Evolutionary conservation across 2,113 vertebrate species (phyloP), one percentile per base, ranked within the genome.

Genomic region (Tragelaphus strepsiceros): DNA sequence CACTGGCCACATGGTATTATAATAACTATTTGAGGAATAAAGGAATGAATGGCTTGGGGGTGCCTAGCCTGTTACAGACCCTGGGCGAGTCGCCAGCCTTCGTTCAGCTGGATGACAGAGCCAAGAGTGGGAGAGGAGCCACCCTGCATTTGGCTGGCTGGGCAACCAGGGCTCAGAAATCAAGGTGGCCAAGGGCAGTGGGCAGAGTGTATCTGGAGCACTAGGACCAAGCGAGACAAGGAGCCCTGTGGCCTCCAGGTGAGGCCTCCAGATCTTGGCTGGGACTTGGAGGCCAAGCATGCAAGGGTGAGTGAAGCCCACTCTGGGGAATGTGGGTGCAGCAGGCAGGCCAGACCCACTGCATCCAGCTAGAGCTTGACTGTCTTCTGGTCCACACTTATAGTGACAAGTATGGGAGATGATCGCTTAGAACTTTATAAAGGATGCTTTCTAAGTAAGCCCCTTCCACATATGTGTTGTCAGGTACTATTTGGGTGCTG

Each of bases 191-290:
- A 83, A 2, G 11, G 4, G 71, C 7, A n/a, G 14, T 7, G 49
- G 62, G 28, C 9, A 13, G 4, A 2, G 3, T 0, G 4, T 3
- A 54, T 2, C 12, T 17, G 30, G 39, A 77, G 7, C 12, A 2
- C 16, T 28, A 21, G n/a, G 51, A 10, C 86, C 1, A 0, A 67
- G 43, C 1, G 1, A 67, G 43, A 54, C 9, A 35, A 56, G 24
- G 26, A 74, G 14, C 5, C 32, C 39, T 49, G 35, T n/a, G 54
- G 53, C 22, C 54, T 59, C 84, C 35, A 88, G 46, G 78, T 64
- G 51, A 30, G 19, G 39, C 35, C 67, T 74, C 10, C 10, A 22
- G 67, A 22, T 7, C 14, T 46, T 16, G 54, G 7, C n/a, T 2
- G 5, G 54, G 24, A 15, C 54, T 32, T 6, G 22, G 30, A 67